phyloP scores from a whole-genome alignment of 2,797 vertebrate species.

The Periophthalmus magnuspinnatus region DNA sequence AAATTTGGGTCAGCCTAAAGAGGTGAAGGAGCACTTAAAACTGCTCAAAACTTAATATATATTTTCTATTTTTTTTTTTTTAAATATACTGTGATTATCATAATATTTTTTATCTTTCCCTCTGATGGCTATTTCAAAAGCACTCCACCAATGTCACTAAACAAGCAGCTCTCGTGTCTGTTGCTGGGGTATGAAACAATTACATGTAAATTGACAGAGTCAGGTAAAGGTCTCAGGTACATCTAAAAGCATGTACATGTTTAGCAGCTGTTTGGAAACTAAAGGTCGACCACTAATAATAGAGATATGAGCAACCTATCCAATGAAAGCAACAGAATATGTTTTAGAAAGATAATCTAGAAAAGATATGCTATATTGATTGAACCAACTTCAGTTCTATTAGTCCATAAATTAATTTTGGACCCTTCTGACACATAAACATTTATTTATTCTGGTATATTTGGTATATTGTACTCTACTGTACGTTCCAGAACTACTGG shows the following conservation, averaged over 20 bases:
- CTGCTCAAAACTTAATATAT: background rate
- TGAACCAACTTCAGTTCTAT: constrained; percentile 32
- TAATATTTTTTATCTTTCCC: too few relatives aligned
- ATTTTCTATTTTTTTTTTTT: too few relatives aligned
- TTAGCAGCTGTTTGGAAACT: background rate
- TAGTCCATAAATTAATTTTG: constrained; percentile 49
- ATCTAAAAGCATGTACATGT: constrained; percentile 6
- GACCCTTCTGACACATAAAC: constrained; percentile 1
- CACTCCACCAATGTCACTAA: background rate
- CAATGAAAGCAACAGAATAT: background rate
- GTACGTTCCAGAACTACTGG: background rate
- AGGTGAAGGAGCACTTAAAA: background rate
- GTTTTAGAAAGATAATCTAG: background rate
- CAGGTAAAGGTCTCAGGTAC: constrained; percentile 17
- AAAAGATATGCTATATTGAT: background rate
- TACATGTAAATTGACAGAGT: constrained; percentile 4
- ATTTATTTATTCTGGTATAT: background rate
- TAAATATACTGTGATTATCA: too few relatives aligned
- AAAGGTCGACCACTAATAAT: constrained; percentile 4
- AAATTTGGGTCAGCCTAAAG: background rate
- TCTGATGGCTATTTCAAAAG: too few relatives aligned
- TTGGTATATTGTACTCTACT: background rate
- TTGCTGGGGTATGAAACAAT: background rate
- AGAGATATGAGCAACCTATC: constrained; percentile 9
- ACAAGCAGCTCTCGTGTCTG: background rate